These are phyloP conservation scores for Epicampocera succincta DNA, from an alignment of 2,888 invertebrate species.

Conservation along the genomic window DNA sequence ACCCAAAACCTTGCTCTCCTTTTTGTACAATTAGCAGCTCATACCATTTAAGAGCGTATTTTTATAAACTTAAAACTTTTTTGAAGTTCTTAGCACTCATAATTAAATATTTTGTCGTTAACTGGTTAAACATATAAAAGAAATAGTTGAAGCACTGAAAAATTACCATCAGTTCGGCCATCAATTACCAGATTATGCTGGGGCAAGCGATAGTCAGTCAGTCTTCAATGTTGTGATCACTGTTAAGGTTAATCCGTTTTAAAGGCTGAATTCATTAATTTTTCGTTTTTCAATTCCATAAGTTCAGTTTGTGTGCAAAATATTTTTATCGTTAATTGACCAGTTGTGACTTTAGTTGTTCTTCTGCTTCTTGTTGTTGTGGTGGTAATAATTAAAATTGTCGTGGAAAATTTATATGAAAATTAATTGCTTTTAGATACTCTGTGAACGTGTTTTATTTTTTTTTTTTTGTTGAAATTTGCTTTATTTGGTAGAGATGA, in stretches of 20 bases:
- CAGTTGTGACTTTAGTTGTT: slow-evolving; percentile 3
- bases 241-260: slow-evolving; percentile 63
- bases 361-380: neutral
- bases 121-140: no score
- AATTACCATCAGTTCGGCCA: slow-evolving; percentile 2
- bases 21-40: no score
- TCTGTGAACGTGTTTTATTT: slow-evolving; percentile 6
- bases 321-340: slow-evolving; percentile 20
- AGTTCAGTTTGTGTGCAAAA: slow-evolving; percentile 39
- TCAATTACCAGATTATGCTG: slow-evolving; percentile 19
- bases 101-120: slow-evolving; percentile 29
- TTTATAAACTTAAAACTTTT: neutral
- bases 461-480: neutral
- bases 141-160: neutral
- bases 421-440: slow-evolving; percentile 60
- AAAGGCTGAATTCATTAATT: slow-evolving; percentile 56
- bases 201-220: slow-evolving; percentile 43
- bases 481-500: slow-evolving; percentile 23
- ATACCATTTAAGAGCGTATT: neutral
- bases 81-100: neutral
- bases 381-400: slow-evolving; percentile 40
- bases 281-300: slow-evolving; percentile 55
- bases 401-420: slow-evolving; percentile 59
- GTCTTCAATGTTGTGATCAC: slow-evolving; percentile 67
- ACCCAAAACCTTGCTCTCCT: no score